Evolutionary conservation across 2,113 vertebrate genomes (phyloP), one percentile per base, ranked within the genome.

Genomic region (Megaceryle maxima): DNA sequence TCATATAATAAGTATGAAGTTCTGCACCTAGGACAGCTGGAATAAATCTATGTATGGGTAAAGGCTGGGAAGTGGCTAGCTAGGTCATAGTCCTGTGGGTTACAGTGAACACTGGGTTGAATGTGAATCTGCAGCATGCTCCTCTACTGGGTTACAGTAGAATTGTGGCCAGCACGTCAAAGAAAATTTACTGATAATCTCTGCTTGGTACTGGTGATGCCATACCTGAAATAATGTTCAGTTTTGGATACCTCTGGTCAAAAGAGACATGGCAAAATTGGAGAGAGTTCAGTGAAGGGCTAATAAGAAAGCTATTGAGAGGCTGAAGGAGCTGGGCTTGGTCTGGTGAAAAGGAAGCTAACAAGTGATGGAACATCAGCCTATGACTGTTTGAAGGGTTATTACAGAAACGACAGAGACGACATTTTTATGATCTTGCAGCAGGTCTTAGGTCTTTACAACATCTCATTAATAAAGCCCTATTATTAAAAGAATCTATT

Each of bases 401-500:
- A 46, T 43, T 72, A 46, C 9, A 25, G n/a, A 91, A 69, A 13
- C 55, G 26, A 33, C 7, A 16, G 53, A 56, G 33, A 6, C 3
- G 70, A 39, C 3, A 44, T 14, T 73, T 75, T 72, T 26, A 85
- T 50, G 35, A 31, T 21, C 41, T 78, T 84, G 69, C 83, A 92
- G 62, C 29, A 91, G 43, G 39, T 70, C 25, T 81, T 22, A 78
- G 57, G 56, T 64, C 44, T 90, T 84, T 43, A n/a, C n/a, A 84
- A 51, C 44, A 56, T 24, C 48, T 68, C 82, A 84, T 84, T 94
- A 84, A 64, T 84, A 60, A 88, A 88, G 31, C 29, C 63, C 73
- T 89, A 22, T 89, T 91, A 96, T 96, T 97, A 87, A 84, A 88
- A 88, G 16, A 67, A 88, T 24, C 7, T 60, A 28, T 80, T 77